Percentiles rank a stretch among this genome's conserved stretches.
Conservation (phyloP, 2,888 invertebrate species). For the Dicranocentrus wangi region DNA sequence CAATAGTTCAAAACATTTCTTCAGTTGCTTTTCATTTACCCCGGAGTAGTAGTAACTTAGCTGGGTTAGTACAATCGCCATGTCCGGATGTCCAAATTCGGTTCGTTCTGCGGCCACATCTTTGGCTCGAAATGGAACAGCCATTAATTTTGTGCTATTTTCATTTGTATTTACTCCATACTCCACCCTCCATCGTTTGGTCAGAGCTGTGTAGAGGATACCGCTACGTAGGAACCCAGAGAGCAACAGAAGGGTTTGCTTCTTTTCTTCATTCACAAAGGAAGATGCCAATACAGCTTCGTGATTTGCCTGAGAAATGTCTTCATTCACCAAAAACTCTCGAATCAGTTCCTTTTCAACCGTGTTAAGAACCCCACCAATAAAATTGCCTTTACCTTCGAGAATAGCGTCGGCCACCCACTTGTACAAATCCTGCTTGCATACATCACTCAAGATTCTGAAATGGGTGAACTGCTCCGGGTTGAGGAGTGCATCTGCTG, state of each 20-base stretch:
- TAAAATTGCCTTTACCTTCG: too few relatives aligned
- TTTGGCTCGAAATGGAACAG: slow-evolving; percentile 67
- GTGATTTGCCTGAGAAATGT: slow-evolving; percentile 16
- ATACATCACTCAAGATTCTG: slow-evolving; percentile 24
- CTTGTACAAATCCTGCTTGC: not conserved
- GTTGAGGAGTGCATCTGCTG: not conserved
- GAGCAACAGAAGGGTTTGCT: not conserved
- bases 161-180: slow-evolving; percentile 65
- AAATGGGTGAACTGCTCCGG: slow-evolving; percentile 38
- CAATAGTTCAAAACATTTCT: slow-evolving; percentile 55
- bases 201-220: slow-evolving; percentile 56
- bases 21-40: slow-evolving; percentile 56
- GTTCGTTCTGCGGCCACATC: slow-evolving; percentile 68
- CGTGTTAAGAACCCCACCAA: too few relatives aligned
- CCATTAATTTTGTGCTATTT: slow-evolving; percentile 54
- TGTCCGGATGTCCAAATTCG: slow-evolving; percentile 69
- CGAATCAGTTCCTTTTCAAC: too few relatives aligned
- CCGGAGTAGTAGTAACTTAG: slow-evolving; percentile 71
- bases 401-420: not conserved
- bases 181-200: slow-evolving; percentile 70
- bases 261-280: not conserved
- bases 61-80: slow-evolving; percentile 67
- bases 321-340: too few relatives aligned
- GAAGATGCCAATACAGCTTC: not conserved
- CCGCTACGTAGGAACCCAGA: slow-evolving; percentile 63